These are phyloP conservation scores for Burhinus oedicnemus DNA, from an alignment of 2,113 vertebrate species.

Conservation along the genomic window DNA sequence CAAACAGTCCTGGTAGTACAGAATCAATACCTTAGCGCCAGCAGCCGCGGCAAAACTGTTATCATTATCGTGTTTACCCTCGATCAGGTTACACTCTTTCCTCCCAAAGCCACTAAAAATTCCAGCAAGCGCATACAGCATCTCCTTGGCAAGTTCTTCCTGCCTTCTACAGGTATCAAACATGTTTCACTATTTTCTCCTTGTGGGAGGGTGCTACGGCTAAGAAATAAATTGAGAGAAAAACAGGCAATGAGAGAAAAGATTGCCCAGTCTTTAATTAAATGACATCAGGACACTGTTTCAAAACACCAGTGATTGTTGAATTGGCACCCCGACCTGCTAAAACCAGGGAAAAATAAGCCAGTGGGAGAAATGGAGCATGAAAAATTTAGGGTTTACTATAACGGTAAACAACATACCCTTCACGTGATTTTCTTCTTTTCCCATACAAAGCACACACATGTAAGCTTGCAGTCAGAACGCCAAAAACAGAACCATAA, in stretches of 20 bases:
- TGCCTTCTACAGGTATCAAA: neutral
- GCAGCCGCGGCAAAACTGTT: conserved; percentile 56
- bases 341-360: neutral
- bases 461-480: neutral
- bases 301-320: neutral
- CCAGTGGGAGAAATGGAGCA: neutral
- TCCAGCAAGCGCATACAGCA: neutral
- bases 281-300: neutral
- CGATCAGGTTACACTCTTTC: conserved; percentile 64
- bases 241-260: neutral
- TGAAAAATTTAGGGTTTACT: neutral
- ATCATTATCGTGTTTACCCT: conserved; percentile 63
- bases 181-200: conserved; percentile 16
- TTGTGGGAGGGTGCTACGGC: neutral
- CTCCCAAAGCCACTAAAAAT: conserved; percentile 56
- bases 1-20: conserved; percentile 69
- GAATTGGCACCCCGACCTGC: neutral
- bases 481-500: neutral
- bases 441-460: neutral
- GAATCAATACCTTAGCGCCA: conserved; percentile 76
- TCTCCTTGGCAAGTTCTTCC: conserved; percentile 9
- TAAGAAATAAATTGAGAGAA: conserved; percentile 37
- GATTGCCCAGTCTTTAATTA: neutral
- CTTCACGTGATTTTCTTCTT: neutral
- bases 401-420: neutral